Evolutionary conservation across 2,797 vertebrate species (phyloP).

Genomic region (Oreonectes daqikongensis): DNA sequence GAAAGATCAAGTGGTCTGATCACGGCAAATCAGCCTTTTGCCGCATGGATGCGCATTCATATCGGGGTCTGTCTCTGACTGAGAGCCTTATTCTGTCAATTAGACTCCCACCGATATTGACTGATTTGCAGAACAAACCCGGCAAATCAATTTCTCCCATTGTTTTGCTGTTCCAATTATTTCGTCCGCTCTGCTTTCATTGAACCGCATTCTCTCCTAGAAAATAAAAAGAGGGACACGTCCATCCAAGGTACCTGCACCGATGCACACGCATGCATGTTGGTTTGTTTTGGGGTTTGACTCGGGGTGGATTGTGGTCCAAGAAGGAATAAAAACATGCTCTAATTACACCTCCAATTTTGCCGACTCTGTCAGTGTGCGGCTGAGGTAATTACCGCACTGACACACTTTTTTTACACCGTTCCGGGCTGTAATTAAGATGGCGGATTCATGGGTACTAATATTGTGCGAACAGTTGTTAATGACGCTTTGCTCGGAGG

Average conservation of each 20-base stretch:
- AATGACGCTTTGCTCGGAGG: constrained; percentile 42
- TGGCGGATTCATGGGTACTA: constrained; percentile 39
- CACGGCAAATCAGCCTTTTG: constrained; percentile 18
- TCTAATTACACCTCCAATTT: constrained; percentile 38
- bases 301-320: background rate
- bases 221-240: background rate
- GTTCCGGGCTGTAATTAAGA: constrained; percentile 54
- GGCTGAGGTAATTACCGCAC: constrained; percentile 47
- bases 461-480: constrained; percentile 55
- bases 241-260: constrained; percentile 5
- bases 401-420: constrained; percentile 53
- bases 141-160: constrained; percentile 54
- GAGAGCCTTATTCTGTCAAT: constrained; percentile 53
- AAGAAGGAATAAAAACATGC: constrained; percentile 19
- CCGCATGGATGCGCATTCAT: constrained; percentile 19
- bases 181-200: constrained; percentile 41
- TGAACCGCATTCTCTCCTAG: constrained; percentile 30
- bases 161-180: constrained; percentile 60
- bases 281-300: background rate
- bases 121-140: constrained; percentile 30
- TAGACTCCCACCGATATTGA: constrained; percentile 57
- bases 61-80: constrained; percentile 25
- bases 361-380: constrained; percentile 34
- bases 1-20: constrained; percentile 37
- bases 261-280: background rate